Evolutionary conservation across 2,888 invertebrate species (phyloP).

Genomic region (Anthrax anthrax): DNA sequence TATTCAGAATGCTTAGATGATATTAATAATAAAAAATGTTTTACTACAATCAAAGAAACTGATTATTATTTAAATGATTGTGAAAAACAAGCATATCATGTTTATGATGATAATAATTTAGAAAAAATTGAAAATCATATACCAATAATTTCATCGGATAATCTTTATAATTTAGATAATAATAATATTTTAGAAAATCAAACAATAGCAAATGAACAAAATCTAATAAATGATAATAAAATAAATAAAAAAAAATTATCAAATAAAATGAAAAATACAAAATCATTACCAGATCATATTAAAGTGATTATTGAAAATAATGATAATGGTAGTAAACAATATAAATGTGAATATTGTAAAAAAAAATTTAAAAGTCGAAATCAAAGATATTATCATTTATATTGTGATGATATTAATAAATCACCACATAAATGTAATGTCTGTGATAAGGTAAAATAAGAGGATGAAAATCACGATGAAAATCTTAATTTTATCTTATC

Average conservation of each 20-base stretch:
- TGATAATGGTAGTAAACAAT: conserved; percentile 22
- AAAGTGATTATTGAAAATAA: not conserved
- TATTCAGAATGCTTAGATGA: no score
- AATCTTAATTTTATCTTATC: not conserved
- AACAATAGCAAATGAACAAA: no score
- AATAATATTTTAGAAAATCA: no score
- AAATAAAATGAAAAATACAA: no score
- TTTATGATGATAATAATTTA: no score
- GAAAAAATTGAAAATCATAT: no score
- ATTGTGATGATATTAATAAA: conserved; percentile 41
- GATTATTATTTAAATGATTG: no score
- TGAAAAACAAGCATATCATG: no score
- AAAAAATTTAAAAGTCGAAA: conserved; percentile 54
- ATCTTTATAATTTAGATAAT: no score
- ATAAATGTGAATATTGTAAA: conserved; percentile 48
- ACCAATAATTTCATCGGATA: no score
- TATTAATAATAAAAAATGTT: no score
- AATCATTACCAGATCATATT: not conserved
- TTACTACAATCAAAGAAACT: no score
- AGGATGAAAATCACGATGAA: not conserved
- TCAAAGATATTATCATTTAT: conserved; percentile 49
- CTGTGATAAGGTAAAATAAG: conserved; percentile 24
- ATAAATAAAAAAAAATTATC: not conserved
- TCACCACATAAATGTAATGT: conserved; percentile 38
- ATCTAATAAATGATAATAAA: not conserved